Conservation (phyloP, 2,113 vertebrate species). For the Oncorhynchus masou region DNA sequence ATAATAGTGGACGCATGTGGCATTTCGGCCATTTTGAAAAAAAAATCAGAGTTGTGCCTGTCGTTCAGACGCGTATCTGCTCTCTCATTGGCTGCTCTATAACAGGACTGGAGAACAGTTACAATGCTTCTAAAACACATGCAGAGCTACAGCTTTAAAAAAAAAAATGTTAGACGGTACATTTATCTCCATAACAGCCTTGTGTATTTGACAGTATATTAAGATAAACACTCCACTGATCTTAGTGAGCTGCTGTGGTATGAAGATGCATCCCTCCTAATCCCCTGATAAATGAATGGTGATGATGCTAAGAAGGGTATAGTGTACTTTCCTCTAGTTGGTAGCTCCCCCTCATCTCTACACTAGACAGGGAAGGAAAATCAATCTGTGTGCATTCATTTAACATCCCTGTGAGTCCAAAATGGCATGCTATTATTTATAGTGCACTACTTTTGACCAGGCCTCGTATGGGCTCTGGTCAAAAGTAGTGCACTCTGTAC, state of each 20-base stretch:
- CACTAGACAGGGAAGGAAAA: constrained; percentile 3
- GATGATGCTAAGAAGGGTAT: constrained; percentile 52
- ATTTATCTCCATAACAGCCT: not conserved
- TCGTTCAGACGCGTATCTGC: no score
- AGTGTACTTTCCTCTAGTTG: constrained; percentile 21
- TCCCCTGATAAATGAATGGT: constrained; percentile 11
- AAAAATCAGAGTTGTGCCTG: no score
- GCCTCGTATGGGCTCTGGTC: no score
- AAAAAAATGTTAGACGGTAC: no score
- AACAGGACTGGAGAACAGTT: no score
- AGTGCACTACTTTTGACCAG: no score
- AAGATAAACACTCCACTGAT: not conserved
- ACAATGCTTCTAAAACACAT: not conserved
- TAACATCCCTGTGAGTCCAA: not conserved
- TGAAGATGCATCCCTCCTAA: constrained; percentile 33
- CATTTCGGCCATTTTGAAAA: no score
- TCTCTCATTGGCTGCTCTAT: no score
- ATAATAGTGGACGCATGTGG: no score
- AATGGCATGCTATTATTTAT: no score
- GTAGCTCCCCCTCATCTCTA: not conserved
- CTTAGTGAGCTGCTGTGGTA: not conserved
- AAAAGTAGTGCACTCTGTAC: no score
- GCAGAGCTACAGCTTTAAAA: no score
- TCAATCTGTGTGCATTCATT: not conserved
- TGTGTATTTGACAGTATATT: not conserved